These are phyloP conservation scores for Neuroscelio doddi DNA, from an alignment of 2,888 invertebrate genomes.

Conservation along the genomic window DNA sequence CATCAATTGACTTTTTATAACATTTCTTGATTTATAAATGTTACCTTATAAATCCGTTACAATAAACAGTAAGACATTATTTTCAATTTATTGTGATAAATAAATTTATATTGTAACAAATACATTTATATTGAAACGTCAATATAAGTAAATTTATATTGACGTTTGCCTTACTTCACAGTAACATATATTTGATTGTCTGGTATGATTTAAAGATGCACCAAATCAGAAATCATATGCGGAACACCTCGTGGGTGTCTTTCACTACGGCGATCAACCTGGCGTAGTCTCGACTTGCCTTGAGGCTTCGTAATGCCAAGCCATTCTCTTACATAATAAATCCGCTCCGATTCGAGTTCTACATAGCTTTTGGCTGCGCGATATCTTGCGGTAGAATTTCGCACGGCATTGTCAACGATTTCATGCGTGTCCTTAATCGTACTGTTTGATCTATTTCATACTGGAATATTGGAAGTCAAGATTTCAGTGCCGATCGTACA, in stretches of 20 bases:
- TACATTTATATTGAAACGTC: no score
- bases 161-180: no score
- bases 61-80: no score
- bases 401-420: slow-evolving; percentile 45
- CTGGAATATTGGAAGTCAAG: slow-evolving; percentile 1
- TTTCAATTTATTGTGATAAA: no score
- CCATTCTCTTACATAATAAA: slow-evolving; percentile 58
- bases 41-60: no score
- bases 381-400: slow-evolving; percentile 33
- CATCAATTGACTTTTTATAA: no score
- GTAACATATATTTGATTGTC: no score
- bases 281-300: slow-evolving; percentile 51
- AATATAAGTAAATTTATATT: no score
- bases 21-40: no score
- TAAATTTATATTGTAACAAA: no score
- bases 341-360: slow-evolving; percentile 53
- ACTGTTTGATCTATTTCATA: slow-evolving; percentile 28
- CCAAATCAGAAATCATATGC: slow-evolving; percentile 32
- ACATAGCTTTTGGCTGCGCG: slow-evolving; percentile 26
- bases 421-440: slow-evolving; percentile 40
- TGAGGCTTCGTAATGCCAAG: slow-evolving; percentile 54
- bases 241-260: slow-evolving; percentile 45
- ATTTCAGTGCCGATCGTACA: background rate
- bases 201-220: background rate
- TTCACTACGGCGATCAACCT: slow-evolving; percentile 37